Evolutionary conservation across 2,888 invertebrate species (phyloP), one percentile per base, ranked within the genome.

Genomic region (Nomada ferruginata): DNA sequence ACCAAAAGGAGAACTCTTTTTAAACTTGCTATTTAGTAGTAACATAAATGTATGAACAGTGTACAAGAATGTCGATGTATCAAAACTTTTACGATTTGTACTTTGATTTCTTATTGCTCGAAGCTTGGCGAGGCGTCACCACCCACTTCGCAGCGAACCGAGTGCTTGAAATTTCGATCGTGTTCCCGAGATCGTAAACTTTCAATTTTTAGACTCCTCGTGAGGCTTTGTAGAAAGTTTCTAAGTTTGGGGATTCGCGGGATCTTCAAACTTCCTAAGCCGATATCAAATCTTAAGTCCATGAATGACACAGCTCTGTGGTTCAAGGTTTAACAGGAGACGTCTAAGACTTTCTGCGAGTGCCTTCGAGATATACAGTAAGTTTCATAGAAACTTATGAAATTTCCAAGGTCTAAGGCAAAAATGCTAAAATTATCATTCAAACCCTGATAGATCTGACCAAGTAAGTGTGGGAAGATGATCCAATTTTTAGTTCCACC

Each of bases 231-330:
- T 0, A 36, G 20, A 23, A 70, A 71, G 36, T 70, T 66, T 13
- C 11, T 1, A 55, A 60, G 47, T 71, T 61, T 66, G 4, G 18
- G 44, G 60, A 63, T 60, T 60, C 47, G 53, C 55, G 44, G 47
- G 36, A 18, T 47, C 60, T 23, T 20, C 11, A 26, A 79, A 79
- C 52, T 79, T 79, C n/a, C 60, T 79, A 79, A 79, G 80, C 79
- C 79, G 79, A 76, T 74, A 70, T 68, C 70, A 74, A 69, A 72
- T 69, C 69, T 76, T 65, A 79, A 82, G 76, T 61, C 44, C 61
- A 55, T 70, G 66, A 71, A 66, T 82, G 69, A 82, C 60, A 53
- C 52, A 71, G 57, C 44, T 55, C 61, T 47, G 65, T 26, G 60
- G 65, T 20, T n/a, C 11, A 13, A 60, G 29, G 50, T 64, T 66